Percentiles rank a stretch among this genome's conserved stretches.
phyloP scores from a whole-genome alignment of 1,140 invertebrate species.

The Aphidius gifuensis region DNA sequence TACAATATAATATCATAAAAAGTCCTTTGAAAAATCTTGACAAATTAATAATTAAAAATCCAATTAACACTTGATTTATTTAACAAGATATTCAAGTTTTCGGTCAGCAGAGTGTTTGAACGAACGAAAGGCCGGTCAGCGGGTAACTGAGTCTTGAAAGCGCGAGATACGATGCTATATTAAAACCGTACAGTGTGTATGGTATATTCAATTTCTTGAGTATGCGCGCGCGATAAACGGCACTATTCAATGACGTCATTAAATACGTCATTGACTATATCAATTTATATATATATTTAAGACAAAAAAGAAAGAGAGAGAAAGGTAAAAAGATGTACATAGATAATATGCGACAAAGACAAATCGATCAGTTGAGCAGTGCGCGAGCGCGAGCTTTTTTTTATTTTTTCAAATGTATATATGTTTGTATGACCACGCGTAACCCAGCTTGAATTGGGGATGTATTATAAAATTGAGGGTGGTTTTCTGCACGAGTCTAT shows the following conservation, averaged over 20 bases:
- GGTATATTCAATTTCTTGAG: too few relatives aligned
- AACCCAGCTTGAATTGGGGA: too few relatives aligned
- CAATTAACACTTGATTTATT: not conserved
- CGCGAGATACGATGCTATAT: constrained; percentile 51
- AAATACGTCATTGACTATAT: constrained; percentile 41
- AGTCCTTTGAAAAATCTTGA: not conserved
- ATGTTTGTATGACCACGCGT: too few relatives aligned
- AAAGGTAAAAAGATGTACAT: too few relatives aligned
- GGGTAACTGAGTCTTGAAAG: constrained; percentile 53
- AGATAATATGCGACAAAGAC: too few relatives aligned
- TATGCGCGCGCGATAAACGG: constrained; percentile 35
- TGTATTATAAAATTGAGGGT: too few relatives aligned
- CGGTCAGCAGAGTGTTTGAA: too few relatives aligned
- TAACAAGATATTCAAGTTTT: not conserved
- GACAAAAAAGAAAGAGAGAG: too few relatives aligned
- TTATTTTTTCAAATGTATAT: too few relatives aligned
- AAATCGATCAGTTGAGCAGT: too few relatives aligned
- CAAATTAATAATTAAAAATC: not conserved
- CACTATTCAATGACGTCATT: constrained; percentile 40
- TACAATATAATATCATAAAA: not conserved
- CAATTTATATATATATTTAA: not conserved
- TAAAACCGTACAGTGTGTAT: constrained; percentile 54
- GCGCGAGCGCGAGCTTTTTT: too few relatives aligned
- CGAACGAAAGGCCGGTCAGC: constrained; percentile 51
- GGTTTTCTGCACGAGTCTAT: too few relatives aligned